These are phyloP conservation scores for Vespertilio murinus DNA, from an alignment of 2,797 vertebrate species.

Conservation along the genomic window DNA sequence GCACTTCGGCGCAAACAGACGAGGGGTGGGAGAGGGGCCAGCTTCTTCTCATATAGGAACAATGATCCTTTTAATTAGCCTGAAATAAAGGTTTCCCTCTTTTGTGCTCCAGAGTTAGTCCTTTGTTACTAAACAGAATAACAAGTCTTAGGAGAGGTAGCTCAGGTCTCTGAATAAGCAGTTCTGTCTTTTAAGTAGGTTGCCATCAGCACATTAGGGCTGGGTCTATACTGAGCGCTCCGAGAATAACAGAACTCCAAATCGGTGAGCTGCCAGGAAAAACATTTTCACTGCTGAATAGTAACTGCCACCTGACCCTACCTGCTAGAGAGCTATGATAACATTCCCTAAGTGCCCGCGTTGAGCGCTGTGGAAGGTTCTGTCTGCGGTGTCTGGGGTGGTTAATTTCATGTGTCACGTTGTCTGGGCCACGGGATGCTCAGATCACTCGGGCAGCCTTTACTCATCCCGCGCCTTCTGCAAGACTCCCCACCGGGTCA, in stretches of 20 bases:
- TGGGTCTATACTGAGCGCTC: background rate
- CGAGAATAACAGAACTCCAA: conserved; percentile 23
- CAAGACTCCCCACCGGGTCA: background rate
- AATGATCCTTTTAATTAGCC: conserved; percentile 6
- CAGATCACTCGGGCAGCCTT: background rate
- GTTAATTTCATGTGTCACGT: background rate
- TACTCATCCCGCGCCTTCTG: background rate
- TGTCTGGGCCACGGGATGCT: background rate
- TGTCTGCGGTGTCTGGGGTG: background rate
- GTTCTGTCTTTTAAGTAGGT: background rate
- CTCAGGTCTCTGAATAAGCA: background rate
- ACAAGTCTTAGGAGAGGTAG: background rate
- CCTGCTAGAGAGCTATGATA: background rate
- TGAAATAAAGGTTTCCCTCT: conserved; percentile 10
- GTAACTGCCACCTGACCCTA: background rate
- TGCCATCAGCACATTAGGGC: background rate
- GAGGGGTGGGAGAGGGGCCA: background rate
- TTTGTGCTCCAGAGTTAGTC: background rate
- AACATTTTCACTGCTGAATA: background rate
- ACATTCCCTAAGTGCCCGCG: background rate
- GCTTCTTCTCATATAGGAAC: background rate
- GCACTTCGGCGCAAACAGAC: background rate
- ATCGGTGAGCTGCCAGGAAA: background rate
- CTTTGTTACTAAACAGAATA: background rate
- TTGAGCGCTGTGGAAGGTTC: background rate